phyloP scores from a whole-genome alignment of 2,797 vertebrate species.

The Acestrorhynchus altus region DNA sequence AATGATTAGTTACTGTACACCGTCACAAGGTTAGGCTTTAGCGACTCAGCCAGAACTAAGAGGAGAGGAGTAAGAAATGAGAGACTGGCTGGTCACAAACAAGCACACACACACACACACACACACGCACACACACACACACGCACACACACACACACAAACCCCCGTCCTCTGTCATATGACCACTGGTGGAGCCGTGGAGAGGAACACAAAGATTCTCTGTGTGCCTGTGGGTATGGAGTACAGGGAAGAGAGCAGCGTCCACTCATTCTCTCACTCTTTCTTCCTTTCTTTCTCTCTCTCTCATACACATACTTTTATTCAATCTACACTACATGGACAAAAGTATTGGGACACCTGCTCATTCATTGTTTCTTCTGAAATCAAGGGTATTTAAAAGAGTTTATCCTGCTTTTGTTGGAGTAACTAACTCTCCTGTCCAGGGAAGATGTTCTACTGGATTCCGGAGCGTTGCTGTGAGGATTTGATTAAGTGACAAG shows the following conservation, averaged over 20 bases:
- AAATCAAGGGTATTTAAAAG: no score
- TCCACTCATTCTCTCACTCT: slow-evolving; percentile 17
- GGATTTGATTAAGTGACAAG: no score
- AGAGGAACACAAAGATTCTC: slow-evolving; percentile 78
- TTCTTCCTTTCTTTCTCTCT: not conserved
- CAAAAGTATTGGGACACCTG: no score
- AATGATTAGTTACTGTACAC: not conserved
- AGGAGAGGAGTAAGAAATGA: not conserved
- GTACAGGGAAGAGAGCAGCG: slow-evolving; percentile 16
- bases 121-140: not conserved
- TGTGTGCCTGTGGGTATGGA: slow-evolving; percentile 60
- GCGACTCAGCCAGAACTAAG: not conserved
- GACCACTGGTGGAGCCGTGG: slow-evolving; percentile 76
- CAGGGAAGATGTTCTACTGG: no score
- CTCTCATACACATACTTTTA: slow-evolving; percentile 3
- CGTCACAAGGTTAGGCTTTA: not conserved
- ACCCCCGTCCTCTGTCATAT: slow-evolving; percentile 74
- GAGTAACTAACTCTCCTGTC: no score
- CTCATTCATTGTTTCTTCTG: no score
- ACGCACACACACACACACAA: slow-evolving; percentile 19
- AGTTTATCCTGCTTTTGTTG: no score
- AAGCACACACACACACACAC: slow-evolving; percentile 7
- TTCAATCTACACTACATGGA: no score
- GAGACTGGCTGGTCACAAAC: slow-evolving; percentile 25
- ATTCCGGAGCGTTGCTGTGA: no score